Evolutionary conservation across 2,113 vertebrate species (phyloP).

Genomic region (Scartelaos histophorus): DNA sequence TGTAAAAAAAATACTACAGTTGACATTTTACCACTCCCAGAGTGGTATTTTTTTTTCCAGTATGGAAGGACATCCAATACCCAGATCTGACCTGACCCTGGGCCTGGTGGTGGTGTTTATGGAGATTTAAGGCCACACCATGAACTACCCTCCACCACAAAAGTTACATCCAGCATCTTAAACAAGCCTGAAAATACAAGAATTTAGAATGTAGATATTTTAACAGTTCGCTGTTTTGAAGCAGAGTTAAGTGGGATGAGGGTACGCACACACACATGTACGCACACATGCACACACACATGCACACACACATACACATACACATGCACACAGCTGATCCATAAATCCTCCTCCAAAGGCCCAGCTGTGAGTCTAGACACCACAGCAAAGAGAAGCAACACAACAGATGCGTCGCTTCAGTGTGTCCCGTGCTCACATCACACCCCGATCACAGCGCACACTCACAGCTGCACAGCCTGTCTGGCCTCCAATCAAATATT

Average conservation of each 20-base stretch:
- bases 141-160: too few species aligned
- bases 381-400: conserved; percentile 24
- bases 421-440: conserved; percentile 21
- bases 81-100: too few species aligned
- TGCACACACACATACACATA: neutral
- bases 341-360: conserved; percentile 24
- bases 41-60: too few species aligned
- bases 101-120: too few species aligned
- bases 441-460: conserved; percentile 41
- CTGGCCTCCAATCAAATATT: conserved; percentile 62
- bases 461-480: conserved; percentile 37
- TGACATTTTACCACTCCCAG: too few species aligned
- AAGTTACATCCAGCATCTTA: too few species aligned
- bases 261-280: neutral
- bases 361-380: conserved; percentile 54
- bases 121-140: too few species aligned
- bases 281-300: too few species aligned
- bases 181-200: too few species aligned
- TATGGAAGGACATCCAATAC: too few species aligned
- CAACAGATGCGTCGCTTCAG: conserved; percentile 48
- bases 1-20: too few species aligned
- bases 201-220: neutral
- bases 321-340: neutral
- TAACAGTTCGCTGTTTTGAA: neutral
- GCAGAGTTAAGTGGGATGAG: neutral